A percentile compares a stretch with the other conserved stretches of the same genome.
phyloP scores from a whole-genome alignment of 1,140 invertebrate species.

The Danaus melanippus region DNA sequence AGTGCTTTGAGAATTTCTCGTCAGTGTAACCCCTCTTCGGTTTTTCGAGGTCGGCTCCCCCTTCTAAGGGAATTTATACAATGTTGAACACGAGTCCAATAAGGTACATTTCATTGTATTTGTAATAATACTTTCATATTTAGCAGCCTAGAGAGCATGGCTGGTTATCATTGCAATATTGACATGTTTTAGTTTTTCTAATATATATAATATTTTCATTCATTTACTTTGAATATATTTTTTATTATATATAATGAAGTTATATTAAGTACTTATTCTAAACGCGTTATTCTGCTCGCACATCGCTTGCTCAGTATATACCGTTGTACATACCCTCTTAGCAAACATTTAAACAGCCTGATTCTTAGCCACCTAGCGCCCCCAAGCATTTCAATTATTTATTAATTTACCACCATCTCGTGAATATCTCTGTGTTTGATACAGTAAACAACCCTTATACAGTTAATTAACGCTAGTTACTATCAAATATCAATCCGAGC shows the following conservation, averaged over 20 bases:
- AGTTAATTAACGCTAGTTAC: constrained; percentile 24
- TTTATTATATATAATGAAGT: too few species aligned
- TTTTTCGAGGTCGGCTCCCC: constrained; percentile 58
- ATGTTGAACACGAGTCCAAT: background rate
- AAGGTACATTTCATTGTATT: background rate
- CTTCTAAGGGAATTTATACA: constrained; percentile 39
- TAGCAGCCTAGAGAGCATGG: too few species aligned
- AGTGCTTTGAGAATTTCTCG: constrained; percentile 64
- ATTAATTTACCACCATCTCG: constrained; percentile 32
- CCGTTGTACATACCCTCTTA: constrained; percentile 6
- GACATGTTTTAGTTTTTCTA: too few species aligned
- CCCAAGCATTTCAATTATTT: constrained; percentile 33
- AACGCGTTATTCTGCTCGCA: too few species aligned
- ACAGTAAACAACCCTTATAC: constrained; percentile 26
- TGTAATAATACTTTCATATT: too few species aligned
- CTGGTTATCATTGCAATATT: too few species aligned
- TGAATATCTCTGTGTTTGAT: constrained; percentile 23
- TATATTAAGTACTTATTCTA: too few species aligned
- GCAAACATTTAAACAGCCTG: constrained; percentile 15
- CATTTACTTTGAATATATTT: too few species aligned
- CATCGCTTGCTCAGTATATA: background rate
- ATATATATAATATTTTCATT: too few species aligned
- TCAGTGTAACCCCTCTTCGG: constrained; percentile 48
- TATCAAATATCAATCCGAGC: background rate
- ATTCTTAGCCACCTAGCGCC: constrained; percentile 26